These are phyloP conservation scores for Ecliptopera silaceata DNA, from an alignment of 2,888 invertebrate genomes.

Conservation along the genomic window DNA sequence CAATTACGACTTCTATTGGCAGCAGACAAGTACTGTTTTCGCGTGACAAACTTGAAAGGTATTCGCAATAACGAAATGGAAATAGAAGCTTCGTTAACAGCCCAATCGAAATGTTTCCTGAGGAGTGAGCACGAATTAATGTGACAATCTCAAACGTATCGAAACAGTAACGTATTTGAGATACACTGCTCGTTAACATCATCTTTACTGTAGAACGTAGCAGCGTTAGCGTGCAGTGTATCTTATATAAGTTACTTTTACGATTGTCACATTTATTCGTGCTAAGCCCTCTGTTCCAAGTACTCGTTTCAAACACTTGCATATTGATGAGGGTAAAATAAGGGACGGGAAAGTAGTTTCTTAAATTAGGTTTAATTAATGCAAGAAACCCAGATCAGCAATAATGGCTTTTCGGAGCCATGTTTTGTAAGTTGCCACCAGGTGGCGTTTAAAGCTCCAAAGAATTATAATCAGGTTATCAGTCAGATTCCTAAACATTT, in stretches of 20 bases:
- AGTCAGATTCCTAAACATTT: no score
- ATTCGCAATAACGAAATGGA: constrained; percentile 50
- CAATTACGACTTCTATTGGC: constrained; percentile 25
- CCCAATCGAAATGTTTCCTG: constrained; percentile 42
- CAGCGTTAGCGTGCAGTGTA: no score
- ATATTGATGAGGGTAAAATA: not conserved
- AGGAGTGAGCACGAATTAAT: no score
- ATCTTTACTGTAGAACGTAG: no score
- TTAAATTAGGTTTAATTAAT: not conserved
- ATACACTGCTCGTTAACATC: no score
- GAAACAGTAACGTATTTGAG: no score
- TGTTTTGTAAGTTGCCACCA: no score
- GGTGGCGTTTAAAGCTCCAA: no score
- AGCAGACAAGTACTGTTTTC: constrained; percentile 16
- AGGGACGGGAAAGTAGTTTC: not conserved
- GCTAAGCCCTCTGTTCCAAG: constrained; percentile 15
- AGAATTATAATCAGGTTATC: no score
- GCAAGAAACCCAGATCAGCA: not conserved
- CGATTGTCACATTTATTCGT: constrained; percentile 32
- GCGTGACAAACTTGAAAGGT: constrained; percentile 36
- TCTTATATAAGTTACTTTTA: no score
- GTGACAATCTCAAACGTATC: no score
- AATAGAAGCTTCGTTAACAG: constrained; percentile 49
- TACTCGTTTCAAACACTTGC: not conserved
- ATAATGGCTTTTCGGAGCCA: no score